Base-by-base conservation (phyloP, 2,113 vertebrate genomes). In the Rhagologus leucostigma region DNA sequence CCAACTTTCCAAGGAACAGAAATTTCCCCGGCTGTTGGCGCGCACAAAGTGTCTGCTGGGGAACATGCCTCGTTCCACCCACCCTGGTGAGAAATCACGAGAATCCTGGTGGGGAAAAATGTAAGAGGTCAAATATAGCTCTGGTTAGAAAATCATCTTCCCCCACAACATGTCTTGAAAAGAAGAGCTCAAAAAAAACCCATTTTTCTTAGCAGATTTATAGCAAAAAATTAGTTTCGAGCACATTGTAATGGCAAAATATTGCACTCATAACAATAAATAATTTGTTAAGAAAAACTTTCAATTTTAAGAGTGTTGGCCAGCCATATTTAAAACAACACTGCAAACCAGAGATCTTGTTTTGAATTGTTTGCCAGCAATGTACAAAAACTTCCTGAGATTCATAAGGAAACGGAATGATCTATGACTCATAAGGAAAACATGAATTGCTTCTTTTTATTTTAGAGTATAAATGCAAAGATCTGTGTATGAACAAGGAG, bases 351-450 rank as follows among this genome's bases (percentile, higher is more conserved):
- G 41, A 89, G 18, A 47, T 78, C 73, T 86, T 85, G 60, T 80
- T 94, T 81, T 80, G 60, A 86, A 70, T 75, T 77, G 52, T 92
- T 93, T 75, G 79, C 52, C 75, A 71, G 20, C 21, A 68, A 41
- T 30, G 26, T 59, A 74, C 75, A 56, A 92, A 95, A 93, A 64
- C 95, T 89, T 92, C 60, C 92, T 60, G 81, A 79, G 83, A 89
- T 62, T 94, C 85, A 47, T 11, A 57, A 69, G 85, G 74, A 95
- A 91, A 89, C 12, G 3, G 79, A 96, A 90, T 71, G 68, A 89
- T 96, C 92, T 87, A 44, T 96, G 90, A 86, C 86, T 95, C 95
- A 92, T 13, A 60, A 85, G 83, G 62, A 95, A 94, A 94, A 78
- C 60, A 92, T 5, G 56, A 92, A 42, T 80, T 53, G 46, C 44